These are phyloP conservation scores for Dryocosmus kuriphilus DNA, from an alignment of 2,888 invertebrate genomes.

Conservation along the genomic window DNA sequence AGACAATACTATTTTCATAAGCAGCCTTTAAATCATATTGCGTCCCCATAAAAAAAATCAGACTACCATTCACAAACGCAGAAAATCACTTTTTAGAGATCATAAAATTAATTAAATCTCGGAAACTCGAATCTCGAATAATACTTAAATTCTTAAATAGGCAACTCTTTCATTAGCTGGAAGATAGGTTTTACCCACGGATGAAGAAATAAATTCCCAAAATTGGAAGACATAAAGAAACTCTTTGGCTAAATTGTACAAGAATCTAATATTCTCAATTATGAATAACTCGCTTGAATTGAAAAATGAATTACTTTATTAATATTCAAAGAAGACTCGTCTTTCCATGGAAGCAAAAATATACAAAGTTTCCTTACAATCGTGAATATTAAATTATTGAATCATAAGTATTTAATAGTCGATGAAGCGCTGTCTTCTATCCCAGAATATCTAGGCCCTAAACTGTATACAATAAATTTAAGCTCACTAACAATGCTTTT, in stretches of 20 bases:
- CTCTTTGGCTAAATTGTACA: background rate
- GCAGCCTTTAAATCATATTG: background rate
- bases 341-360: background rate
- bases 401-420: conserved; percentile 4
- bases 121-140: conserved; percentile 12
- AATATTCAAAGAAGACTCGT: background rate
- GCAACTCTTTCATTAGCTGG: background rate
- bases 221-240: background rate
- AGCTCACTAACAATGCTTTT: conserved; percentile 13
- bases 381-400: conserved; percentile 29
- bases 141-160: background rate
- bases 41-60: background rate
- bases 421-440: conserved; percentile 2
- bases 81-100: background rate
- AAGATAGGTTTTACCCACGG: background rate
- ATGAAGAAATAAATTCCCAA: background rate
- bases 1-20: background rate
- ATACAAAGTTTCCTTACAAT: background rate
- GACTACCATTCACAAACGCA: background rate
- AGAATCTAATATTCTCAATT: background rate
- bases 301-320: background rate
- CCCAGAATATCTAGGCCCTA: conserved; percentile 15
- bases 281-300: background rate
- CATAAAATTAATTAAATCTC: background rate
- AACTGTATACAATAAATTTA: conserved; percentile 18